Evolutionary conservation across 2,888 invertebrate species (phyloP), one percentile per base, ranked within the genome.

Genomic region (Pyralis farinalis): DNA sequence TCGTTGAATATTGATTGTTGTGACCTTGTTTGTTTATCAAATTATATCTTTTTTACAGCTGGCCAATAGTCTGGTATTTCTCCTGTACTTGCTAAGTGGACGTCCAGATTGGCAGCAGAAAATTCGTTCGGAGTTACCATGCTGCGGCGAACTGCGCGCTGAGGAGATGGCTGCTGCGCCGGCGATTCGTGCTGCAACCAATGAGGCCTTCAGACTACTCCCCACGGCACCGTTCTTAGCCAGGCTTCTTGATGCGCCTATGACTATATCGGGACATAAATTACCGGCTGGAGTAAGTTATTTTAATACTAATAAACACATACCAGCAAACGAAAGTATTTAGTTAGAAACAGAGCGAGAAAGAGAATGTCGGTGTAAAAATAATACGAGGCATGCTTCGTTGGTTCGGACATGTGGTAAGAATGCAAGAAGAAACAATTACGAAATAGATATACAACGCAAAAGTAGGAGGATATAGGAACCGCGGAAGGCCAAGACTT

Each of bases 171-270:
- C 91, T 0, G 90, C 91, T 12, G 93, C 94, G n/a, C 90, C 91
- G n/a, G 95, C 95, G 48, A 90, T 95, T 8, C 92, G 93, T 47
- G 96, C 96, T 0, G 96, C 96, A 46, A 91, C 95, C 21, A 92
- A 90, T 42, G 97, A 97, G 79, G 91, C 94, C 0, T 96, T 94
- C 64, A 85, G 94, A 65, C 69, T 94, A 40, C 71, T 93, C 30
- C 96, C 97, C 0, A 95, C 95, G 0, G 94, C 96, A 0, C 94
- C 95, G 5, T 94, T 94, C 58, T 81, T 96, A 41, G 96, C 96
- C 0, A 90, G 97, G 47, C 90, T 97, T 37, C 73, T 94, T 30
- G 95, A 96, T 53, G 82, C 92, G 37, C 93, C 95, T 25, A 90
- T 94, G 79, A 91, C 90, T 35, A 81, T 96, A 10, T 92, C 91